Conservation (phyloP, 2,888 invertebrate species). For the Eulithis testata region DNA sequence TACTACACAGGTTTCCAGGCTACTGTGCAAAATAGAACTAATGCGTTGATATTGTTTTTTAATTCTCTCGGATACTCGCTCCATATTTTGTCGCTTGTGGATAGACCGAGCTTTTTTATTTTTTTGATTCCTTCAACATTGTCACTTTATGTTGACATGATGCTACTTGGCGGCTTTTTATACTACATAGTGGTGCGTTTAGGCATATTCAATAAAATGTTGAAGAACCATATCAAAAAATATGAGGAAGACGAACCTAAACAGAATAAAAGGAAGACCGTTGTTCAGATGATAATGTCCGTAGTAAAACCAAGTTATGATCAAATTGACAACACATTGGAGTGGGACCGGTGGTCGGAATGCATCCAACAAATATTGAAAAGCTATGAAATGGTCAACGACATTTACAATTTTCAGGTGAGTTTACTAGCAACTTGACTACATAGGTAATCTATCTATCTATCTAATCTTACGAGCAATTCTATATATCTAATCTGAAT, state of each 20-base stretch:
- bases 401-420: conserved; percentile 50
- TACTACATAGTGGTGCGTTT: conserved; percentile 46
- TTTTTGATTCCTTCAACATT: conserved; percentile 31
- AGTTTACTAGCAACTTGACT: conserved; percentile 16
- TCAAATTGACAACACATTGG: conserved; percentile 9
- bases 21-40: conserved; percentile 20
- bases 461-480: too few relatives aligned
- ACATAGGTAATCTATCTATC: too few relatives aligned
- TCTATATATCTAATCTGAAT: too few relatives aligned
- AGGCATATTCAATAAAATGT: conserved; percentile 44
- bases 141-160: conserved; percentile 44
- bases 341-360: conserved; percentile 36
- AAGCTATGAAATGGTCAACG: conserved; percentile 43
- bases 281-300: conserved; percentile 13
- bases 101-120: conserved; percentile 37
- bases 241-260: neutral
- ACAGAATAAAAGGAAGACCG: conserved; percentile 2
- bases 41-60: neutral
- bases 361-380: conserved; percentile 48
- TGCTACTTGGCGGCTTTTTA: conserved; percentile 42
- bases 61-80: conserved; percentile 40
- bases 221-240: conserved; percentile 26
- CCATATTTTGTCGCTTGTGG: conserved; percentile 33
- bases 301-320: conserved; percentile 22
- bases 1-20: conserved; percentile 40